Conservation (phyloP, 2,113 vertebrate genomes). For the Cebus imitator region DNA sequence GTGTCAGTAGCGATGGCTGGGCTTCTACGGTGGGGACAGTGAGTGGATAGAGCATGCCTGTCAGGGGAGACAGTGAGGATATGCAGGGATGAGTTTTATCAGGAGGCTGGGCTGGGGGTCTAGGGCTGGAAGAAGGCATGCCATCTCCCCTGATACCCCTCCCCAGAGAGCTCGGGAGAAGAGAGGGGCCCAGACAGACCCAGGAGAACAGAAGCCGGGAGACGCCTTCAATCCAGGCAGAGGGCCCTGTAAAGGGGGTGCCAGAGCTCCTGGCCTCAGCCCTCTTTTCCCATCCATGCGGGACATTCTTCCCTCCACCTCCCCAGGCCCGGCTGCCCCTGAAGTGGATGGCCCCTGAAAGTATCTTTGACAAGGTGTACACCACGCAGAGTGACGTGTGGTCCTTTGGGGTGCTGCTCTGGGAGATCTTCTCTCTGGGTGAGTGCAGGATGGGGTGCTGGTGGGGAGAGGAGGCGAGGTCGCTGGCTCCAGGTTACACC, state of each 20-base stretch:
- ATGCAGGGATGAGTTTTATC: not conserved
- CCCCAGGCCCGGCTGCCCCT: conserved; percentile 95
- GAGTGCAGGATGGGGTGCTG: conserved; percentile 60
- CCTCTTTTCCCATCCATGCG: not conserved
- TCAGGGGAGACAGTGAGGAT: not conserved
- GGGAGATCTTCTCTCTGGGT: conserved; percentile 99
- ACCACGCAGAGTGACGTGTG: conserved; percentile 98
- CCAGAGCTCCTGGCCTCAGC: not conserved
- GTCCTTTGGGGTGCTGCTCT: conserved; percentile 98
- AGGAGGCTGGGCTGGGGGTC: no score
- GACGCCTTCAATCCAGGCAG: not conserved
- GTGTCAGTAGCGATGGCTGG: accelerated
- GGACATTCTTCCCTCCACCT: not conserved
- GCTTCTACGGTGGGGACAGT: not conserved
- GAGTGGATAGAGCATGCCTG: accelerated
- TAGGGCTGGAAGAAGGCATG: not conserved
- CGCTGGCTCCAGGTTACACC: accelerated
- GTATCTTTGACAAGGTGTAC: conserved; percentile 99
- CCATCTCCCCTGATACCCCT: accelerated
- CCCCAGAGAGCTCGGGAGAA: not conserved
- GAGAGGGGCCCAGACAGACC: not conserved
- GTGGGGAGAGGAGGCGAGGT: not conserved
- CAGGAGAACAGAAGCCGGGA: not conserved
- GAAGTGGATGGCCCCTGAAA: conserved; percentile 99
- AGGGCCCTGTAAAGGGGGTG: accelerated